These are phyloP conservation scores for Rousettus leschenaultii DNA, from an alignment of 2,113 vertebrate species.

Conservation along the genomic window DNA sequence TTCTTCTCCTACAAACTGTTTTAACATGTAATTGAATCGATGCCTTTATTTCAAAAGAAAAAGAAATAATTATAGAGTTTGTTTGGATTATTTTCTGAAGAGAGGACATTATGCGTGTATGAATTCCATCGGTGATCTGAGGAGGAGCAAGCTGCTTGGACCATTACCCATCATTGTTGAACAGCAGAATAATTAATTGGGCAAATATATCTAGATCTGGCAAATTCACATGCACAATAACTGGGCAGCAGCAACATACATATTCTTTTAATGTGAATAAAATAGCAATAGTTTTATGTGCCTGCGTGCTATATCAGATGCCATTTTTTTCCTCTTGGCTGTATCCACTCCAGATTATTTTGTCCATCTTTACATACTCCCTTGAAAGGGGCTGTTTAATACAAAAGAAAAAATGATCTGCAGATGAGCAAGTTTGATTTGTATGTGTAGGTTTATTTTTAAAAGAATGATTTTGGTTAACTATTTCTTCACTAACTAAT, in stretches of 20 bases:
- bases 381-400: not conserved
- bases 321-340: not conserved
- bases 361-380: not conserved
- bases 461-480: not conserved
- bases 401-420: not conserved
- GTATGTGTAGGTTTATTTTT: not conserved
- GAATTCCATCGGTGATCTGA: conserved; percentile 54
- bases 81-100: conserved; percentile 61
- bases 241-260: conserved; percentile 2
- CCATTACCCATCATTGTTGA: conserved; percentile 62
- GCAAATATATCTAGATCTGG: conserved; percentile 45
- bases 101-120: conserved; percentile 30
- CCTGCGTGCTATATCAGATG: not conserved
- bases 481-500: not conserved
- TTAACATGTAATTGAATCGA: conserved; percentile 61
- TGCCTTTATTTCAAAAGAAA: conserved; percentile 69
- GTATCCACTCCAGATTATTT: not conserved
- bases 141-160: conserved; percentile 37
- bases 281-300: not conserved
- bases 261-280: not conserved
- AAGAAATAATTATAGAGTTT: conserved; percentile 62
- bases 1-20: conserved; percentile 41
- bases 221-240: conserved; percentile 25
- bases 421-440: not conserved
- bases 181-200: conserved; percentile 63